Conservation (phyloP, 2,797 vertebrate genomes). For the Hemibagrus guttatus region DNA sequence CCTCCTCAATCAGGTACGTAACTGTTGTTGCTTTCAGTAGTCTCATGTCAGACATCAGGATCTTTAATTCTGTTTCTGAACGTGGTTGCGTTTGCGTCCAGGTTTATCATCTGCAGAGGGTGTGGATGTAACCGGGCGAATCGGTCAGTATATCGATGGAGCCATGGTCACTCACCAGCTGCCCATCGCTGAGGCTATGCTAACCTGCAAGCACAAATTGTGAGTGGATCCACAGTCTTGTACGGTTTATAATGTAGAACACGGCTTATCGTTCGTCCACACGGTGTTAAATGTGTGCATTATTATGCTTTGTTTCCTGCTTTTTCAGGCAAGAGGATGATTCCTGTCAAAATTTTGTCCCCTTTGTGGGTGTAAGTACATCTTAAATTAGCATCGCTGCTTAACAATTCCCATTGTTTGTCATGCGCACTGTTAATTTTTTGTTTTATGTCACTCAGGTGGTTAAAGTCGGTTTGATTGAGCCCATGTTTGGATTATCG, state of each 20-base stretch:
- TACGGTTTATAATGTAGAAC: neutral
- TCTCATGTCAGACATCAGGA: neutral
- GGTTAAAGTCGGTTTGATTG: slow-evolving; percentile 83
- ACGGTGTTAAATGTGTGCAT: neutral
- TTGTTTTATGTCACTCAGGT: slow-evolving; percentile 65
- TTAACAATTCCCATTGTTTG: neutral
- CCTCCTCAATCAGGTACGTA: slow-evolving; percentile 72
- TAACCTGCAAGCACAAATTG: slow-evolving; percentile 85
- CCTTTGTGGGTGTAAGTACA: slow-evolving; percentile 79
- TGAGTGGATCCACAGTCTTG: slow-evolving; percentile 59
- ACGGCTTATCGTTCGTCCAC: neutral
- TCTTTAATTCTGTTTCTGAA: neutral
- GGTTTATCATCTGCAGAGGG: slow-evolving; percentile 66
- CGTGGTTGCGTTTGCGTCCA: slow-evolving; percentile 3
- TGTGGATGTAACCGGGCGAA: slow-evolving; percentile 78
- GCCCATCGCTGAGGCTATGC: slow-evolving; percentile 85
- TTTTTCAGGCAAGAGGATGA: slow-evolving; percentile 74
- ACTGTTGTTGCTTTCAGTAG: neutral
- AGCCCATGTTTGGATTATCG: slow-evolving; percentile 74
- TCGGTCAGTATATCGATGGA: slow-evolving; percentile 79
- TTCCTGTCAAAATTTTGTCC: slow-evolving; percentile 80
- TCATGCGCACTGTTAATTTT: neutral
- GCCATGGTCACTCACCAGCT: slow-evolving; percentile 82
- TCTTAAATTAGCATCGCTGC: neutral
- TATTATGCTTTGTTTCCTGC: neutral